These are phyloP conservation scores for Heliconius himera DNA, from an alignment of 1,140 invertebrate species.

Conservation along the genomic window DNA sequence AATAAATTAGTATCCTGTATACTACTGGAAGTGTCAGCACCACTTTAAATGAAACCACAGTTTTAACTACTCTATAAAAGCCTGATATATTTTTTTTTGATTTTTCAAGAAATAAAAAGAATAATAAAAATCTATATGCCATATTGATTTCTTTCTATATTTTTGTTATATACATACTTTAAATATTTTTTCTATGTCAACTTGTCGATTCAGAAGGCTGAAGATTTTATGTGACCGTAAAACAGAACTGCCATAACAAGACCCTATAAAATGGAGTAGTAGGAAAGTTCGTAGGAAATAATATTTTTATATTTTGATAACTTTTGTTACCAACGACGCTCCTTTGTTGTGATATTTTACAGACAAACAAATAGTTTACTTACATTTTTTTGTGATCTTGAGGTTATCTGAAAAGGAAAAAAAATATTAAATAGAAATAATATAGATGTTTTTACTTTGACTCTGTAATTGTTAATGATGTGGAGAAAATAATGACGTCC, in stretches of 20 bases:
- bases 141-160: neutral
- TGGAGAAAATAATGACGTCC: no score
- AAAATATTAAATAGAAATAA: neutral
- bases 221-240: constrained; percentile 38
- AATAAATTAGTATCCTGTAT: no score
- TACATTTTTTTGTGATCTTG: neutral
- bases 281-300: constrained; percentile 29
- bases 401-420: neutral
- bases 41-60: no score
- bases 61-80: no score
- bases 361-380: neutral
- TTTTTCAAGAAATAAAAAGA: no score
- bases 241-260: constrained; percentile 39
- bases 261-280: constrained; percentile 33
- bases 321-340: neutral
- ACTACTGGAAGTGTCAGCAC: no score
- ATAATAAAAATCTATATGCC: no score
- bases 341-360: neutral
- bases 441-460: no score
- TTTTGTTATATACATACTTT: neutral
- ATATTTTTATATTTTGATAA: constrained; percentile 23
- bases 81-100: no score
- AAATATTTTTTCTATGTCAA: constrained; percentile 25
- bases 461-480: no score
- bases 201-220: constrained; percentile 21